Base-by-base conservation (phyloP, 2,888 invertebrate genomes). In the Sialis lutaria region DNA sequence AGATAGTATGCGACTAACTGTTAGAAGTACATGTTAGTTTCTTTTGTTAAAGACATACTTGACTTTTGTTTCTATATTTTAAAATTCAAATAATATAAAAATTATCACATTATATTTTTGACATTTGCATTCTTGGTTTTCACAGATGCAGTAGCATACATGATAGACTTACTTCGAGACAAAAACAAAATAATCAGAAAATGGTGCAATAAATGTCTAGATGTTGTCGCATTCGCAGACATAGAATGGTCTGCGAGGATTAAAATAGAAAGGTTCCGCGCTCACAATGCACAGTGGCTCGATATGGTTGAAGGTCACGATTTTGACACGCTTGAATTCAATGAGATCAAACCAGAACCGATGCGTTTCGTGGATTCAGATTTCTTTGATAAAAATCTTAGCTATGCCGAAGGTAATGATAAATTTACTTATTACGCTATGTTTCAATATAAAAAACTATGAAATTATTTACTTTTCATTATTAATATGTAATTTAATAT, bases 271-370 rank as follows among this genome's bases (percentile, higher is more conserved):
- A 85, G 95, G 55, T 98, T 97, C 67, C 79, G 92, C n/a, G 91
- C 91, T 67, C 95, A 97, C 67, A 98, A 98, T 65, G 88, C 90
- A 0, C 95, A 97, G 62, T 98, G 97, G 97, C 69, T 98, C 54
- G 90, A 92, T 58, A 95, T 96, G 83, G 90, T 97, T 37, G 91
- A 93, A 65, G 71, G 72, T 50, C 75, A 76, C 51, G 70, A 72
- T 50, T 56, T 65, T 40, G 62, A 62, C 35, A 60, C 59, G 2
- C 63, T 64, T 43, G 68, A 66, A 50, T 68, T 67, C 40, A 62
- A 61, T 44, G 72, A 72, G 42, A 74, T 70, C 42, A 81, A 80
- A 54, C 75, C 76, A 52, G 80, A 79, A 57, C 64, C 84, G 54
- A 22, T 22, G 22, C 22, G 22, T 22, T 22, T 22, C 22, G 22